Conservation (phyloP, 2,113 vertebrate species). For the Paralichthys olivaceus region DNA sequence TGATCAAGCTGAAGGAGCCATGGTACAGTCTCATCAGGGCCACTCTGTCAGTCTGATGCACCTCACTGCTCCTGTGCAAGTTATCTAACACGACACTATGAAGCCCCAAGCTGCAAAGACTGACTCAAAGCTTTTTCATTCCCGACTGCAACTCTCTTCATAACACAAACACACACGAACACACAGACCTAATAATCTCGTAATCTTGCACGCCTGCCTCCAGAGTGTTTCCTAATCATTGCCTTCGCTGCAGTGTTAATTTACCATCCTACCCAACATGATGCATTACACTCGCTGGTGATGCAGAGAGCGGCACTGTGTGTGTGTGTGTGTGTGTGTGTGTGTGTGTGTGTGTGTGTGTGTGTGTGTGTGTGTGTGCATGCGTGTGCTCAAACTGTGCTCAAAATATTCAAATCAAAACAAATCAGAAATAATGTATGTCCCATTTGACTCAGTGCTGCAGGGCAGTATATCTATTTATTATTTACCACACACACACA, state of each 20-base stretch:
- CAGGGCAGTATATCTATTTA: background rate
- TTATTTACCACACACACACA: background rate
- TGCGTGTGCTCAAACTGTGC: no score
- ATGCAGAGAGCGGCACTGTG: conserved; percentile 1
- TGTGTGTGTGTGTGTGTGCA: background rate
- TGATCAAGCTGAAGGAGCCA: conserved; percentile 4
- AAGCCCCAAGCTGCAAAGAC: background rate
- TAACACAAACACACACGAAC: background rate
- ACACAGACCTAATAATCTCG: conserved; percentile 15
- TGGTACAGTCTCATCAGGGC: conserved; percentile 23
- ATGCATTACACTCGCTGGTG: conserved; percentile 6
- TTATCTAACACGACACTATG: conserved; percentile 35
- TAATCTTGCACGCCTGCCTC: background rate
- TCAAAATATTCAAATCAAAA: no score
- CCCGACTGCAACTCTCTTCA: background rate
- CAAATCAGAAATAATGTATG: no score
- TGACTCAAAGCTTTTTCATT: conserved; percentile 5
- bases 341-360: background rate
- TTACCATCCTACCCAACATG: conserved; percentile 9
- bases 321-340: conserved; percentile 1
- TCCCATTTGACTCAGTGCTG: no score
- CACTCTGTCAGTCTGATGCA: conserved; percentile 13
- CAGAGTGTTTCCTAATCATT: background rate
- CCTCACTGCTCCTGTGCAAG: background rate
- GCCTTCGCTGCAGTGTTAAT: conserved; percentile 5